A percentile compares a stretch with the other conserved stretches of the same genome.
Conservation (phyloP, 2,888 invertebrate species). For the Rhopalosiphum nymphaeae region DNA sequence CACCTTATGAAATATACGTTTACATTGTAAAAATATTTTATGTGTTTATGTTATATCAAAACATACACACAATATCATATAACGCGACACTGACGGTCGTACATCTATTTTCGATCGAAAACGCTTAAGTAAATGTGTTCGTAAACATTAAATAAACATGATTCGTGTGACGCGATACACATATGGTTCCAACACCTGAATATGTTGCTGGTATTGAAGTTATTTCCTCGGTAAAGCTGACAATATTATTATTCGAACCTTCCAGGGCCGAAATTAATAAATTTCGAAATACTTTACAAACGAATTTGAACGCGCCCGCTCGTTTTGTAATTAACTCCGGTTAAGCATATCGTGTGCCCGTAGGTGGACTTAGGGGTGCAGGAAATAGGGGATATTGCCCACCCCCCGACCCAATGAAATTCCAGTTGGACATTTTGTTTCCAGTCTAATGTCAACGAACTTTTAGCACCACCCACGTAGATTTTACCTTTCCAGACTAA, state of each 20-base stretch:
- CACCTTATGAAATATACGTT: neutral
- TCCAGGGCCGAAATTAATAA: neutral
- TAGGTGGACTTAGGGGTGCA: neutral
- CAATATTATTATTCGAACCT: neutral
- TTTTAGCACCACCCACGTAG: neutral
- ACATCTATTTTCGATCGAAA: neutral
- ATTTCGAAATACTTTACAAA: neutral
- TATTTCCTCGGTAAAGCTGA: neutral
- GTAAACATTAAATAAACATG: neutral
- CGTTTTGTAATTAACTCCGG: neutral
- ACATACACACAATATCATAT: neutral
- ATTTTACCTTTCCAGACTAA: neutral
- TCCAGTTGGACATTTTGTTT: neutral
- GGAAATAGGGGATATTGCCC: neutral
- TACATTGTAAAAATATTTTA: neutral
- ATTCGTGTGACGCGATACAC: neutral
- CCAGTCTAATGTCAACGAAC: neutral
- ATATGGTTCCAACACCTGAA: neutral
- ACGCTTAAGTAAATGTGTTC: neutral
- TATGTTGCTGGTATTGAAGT: neutral
- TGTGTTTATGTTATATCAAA: neutral
- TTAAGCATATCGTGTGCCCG: neutral
- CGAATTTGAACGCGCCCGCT: neutral
- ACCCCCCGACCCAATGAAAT: neutral
- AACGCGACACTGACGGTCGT: neutral